Percentiles rank a stretch among this genome's conserved stretches.
Conservation (phyloP, 2,888 invertebrate genomes). For the Melanostoma mellinum region DNA sequence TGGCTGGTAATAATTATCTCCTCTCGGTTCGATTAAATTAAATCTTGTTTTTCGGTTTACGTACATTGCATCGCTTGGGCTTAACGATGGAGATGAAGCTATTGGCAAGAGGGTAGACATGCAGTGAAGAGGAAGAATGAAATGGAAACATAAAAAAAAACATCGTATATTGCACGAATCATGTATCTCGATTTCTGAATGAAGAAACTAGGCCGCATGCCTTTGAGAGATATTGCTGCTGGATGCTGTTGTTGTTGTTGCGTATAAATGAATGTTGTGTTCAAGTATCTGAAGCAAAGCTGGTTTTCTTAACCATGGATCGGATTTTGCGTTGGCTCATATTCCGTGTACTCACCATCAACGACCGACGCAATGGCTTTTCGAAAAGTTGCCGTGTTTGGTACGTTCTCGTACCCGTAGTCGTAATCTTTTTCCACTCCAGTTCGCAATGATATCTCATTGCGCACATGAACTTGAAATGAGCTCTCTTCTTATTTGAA, state of each 20-base stretch:
- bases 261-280: constrained; percentile 13
- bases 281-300: constrained; percentile 51
- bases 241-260: constrained; percentile 37
- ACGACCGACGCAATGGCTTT: constrained; percentile 22
- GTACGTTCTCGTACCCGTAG: constrained; percentile 6
- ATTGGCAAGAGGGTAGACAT: not conserved
- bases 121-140: constrained; percentile 12
- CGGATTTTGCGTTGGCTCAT: constrained; percentile 57
- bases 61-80: constrained; percentile 35
- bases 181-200: constrained; percentile 70
- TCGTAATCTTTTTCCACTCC: constrained; percentile 64
- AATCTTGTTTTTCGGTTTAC: constrained; percentile 60
- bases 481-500: constrained; percentile 28
- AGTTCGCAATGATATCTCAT: constrained; percentile 64
- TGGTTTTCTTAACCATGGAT: constrained; percentile 50
- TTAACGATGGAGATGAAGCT: constrained; percentile 49
- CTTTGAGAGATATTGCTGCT: constrained; percentile 61
- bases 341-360: constrained; percentile 28
- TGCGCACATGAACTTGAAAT: constrained; percentile 72
- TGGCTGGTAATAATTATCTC: constrained; percentile 69
- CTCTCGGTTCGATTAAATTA: constrained; percentile 67
- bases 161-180: constrained; percentile 51
- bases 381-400: constrained; percentile 39
- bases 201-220: constrained; percentile 72
- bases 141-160: constrained; percentile 51